These are phyloP conservation scores for Paradisaea rubra DNA, from an alignment of 2,113 vertebrate species.

Conservation along the genomic window DNA sequence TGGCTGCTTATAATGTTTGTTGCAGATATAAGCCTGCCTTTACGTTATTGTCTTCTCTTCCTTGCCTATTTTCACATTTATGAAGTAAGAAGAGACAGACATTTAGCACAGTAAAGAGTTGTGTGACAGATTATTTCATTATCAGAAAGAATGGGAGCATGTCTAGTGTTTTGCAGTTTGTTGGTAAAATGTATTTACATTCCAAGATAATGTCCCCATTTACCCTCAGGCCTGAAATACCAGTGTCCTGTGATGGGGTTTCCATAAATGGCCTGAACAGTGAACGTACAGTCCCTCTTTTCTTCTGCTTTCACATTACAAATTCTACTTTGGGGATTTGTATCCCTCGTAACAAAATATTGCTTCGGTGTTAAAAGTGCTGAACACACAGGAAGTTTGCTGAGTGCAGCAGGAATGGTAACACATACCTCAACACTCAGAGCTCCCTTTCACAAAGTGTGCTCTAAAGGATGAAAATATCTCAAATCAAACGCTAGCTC, in stretches of 20 bases:
- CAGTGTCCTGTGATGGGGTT: background rate
- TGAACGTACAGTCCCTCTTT: background rate
- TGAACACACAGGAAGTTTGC: slow-evolving; percentile 39
- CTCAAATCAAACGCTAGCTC: background rate
- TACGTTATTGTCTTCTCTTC: background rate
- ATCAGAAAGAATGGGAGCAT: background rate
- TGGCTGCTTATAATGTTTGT: background rate
- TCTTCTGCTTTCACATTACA: slow-evolving; percentile 7
- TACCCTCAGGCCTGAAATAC: background rate
- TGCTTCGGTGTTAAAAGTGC: slow-evolving; percentile 10
- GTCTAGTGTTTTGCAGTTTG: background rate
- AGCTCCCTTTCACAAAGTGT: background rate
- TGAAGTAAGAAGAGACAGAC: background rate
- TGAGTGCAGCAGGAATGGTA: background rate
- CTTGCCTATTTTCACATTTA: background rate
- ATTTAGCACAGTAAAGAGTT: background rate
- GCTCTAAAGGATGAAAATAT: background rate
- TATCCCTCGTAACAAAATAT: slow-evolving; percentile 31
- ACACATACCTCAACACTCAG: background rate
- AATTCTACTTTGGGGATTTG: background rate
- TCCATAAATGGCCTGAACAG: background rate
- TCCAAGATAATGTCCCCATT: background rate
- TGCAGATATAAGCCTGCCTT: background rate
- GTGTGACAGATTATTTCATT: background rate
- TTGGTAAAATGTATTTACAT: slow-evolving; percentile 14